Percentiles rank a stretch among this genome's conserved stretches.
These are phyloP conservation scores for Octodonta nipae DNA, from an alignment of 2,888 invertebrate genomes.

Conservation along the genomic window DNA sequence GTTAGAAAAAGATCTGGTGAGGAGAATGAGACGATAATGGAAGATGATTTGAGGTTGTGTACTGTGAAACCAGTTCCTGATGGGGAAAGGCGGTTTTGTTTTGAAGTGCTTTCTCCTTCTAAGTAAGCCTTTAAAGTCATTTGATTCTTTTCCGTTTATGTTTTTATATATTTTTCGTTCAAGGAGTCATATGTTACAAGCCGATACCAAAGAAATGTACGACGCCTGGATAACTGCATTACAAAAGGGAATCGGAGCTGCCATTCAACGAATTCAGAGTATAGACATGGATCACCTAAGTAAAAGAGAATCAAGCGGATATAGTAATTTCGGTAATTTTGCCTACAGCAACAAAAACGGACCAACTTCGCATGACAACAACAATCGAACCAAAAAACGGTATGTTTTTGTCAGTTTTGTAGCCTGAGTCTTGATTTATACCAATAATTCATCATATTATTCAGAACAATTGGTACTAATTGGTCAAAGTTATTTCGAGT, in stretches of 20 bases:
- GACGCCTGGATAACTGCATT: slow-evolving; percentile 79
- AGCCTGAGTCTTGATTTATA: background rate
- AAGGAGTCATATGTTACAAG: slow-evolving; percentile 94
- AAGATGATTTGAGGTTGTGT: slow-evolving; percentile 88
- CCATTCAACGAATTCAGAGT: slow-evolving; percentile 51
- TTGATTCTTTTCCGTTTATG: background rate
- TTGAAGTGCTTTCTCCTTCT: slow-evolving; percentile 85
- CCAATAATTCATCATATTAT: no score
- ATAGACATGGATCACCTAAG: slow-evolving; percentile 21
- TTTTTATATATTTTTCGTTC: slow-evolving; percentile 8
- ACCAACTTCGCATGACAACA: slow-evolving; percentile 15
- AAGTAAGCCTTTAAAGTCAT: no score
- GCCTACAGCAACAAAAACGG: slow-evolving; percentile 17
- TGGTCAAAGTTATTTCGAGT: no score
- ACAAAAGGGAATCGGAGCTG: slow-evolving; percentile 76
- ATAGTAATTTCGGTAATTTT: slow-evolving; percentile 17
- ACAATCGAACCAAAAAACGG: slow-evolving; percentile 24
- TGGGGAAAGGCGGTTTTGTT: slow-evolving; percentile 86
- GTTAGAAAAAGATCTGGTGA: slow-evolving; percentile 68
- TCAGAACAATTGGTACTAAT: no score
- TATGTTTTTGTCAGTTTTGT: slow-evolving; percentile 10
- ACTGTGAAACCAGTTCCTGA: slow-evolving; percentile 81
- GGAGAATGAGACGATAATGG: slow-evolving; percentile 83
- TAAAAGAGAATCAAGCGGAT: slow-evolving; percentile 30
- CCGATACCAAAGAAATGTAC: slow-evolving; percentile 86